A percentile compares a stretch with the other conserved stretches of the same genome.
phyloP scores from a whole-genome alignment of 2,888 invertebrate genomes.

The Bedellia somnulentella region DNA sequence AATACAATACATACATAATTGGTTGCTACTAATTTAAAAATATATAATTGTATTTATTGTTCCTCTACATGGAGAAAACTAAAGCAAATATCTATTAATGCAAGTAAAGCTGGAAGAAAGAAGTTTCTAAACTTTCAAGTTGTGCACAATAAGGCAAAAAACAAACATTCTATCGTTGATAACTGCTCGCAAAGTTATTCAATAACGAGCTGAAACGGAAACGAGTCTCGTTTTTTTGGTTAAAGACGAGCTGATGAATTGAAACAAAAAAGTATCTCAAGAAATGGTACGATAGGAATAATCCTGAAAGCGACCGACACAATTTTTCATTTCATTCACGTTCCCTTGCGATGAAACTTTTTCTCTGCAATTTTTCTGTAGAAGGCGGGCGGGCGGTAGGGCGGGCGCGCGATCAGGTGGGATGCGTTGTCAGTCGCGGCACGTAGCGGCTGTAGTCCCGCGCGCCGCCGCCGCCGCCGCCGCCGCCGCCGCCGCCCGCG shows the following conservation, averaged over 20 bases:
- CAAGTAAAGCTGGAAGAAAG: too few species aligned
- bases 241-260: slow-evolving; percentile 36
- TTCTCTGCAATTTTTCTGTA: slow-evolving; percentile 60
- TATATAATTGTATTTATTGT: too few species aligned
- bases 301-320: slow-evolving; percentile 53
- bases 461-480: slow-evolving; percentile 16
- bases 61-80: too few species aligned
- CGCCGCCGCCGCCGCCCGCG: slow-evolving; percentile 17
- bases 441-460: slow-evolving; percentile 41
- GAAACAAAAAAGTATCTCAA: slow-evolving; percentile 49
- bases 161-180: too few species aligned
- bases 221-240: slow-evolving; percentile 5
- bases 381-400: too few species aligned
- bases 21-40: too few species aligned
- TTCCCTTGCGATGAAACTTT: slow-evolving; percentile 60
- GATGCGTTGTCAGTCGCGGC: slow-evolving; percentile 48
- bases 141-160: too few species aligned
- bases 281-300: slow-evolving; percentile 49
- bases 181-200: slow-evolving; percentile 1
- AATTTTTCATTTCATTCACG: slow-evolving; percentile 62
- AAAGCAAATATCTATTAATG: too few species aligned
- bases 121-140: too few species aligned
- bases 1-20: too few species aligned
- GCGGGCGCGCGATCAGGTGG: slow-evolving; percentile 58
- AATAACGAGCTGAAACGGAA: slow-evolving; percentile 2